phyloP scores from a whole-genome alignment of 2,797 vertebrate species.

The Helicolenus hilgendorfi region DNA sequence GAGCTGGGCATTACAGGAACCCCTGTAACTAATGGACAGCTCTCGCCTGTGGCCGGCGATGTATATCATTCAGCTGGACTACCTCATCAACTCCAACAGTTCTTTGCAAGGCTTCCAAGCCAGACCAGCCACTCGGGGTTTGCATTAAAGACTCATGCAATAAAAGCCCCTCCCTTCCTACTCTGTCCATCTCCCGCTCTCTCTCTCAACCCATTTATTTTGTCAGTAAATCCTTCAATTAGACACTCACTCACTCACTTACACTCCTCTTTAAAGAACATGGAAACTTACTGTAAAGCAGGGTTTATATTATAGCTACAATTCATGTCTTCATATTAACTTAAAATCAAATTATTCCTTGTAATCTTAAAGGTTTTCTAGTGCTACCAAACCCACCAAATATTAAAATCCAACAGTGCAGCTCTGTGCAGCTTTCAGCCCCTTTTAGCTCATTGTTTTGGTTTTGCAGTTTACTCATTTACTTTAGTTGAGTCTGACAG shows the following conservation, averaged over 20 bases:
- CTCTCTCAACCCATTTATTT: conserved; percentile 26
- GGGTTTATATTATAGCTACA: neutral
- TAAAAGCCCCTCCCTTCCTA: conserved; percentile 55
- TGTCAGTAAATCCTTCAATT: conserved; percentile 33
- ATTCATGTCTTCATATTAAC: neutral
- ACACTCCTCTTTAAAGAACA: neutral
- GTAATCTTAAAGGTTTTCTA: neutral
- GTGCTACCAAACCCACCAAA: neutral
- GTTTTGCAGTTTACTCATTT: neutral
- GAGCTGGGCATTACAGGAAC: conserved; percentile 94
- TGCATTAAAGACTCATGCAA: conserved; percentile 63
- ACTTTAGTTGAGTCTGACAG: neutral
- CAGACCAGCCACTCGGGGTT: conserved; percentile 66
- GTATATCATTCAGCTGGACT: conserved; percentile 95
- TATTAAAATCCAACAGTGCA: neutral
- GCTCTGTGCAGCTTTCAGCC: neutral
- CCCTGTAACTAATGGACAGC: conserved; percentile 96
- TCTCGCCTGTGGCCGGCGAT: conserved; percentile 94
- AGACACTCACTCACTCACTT: neutral
- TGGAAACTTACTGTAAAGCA: neutral
- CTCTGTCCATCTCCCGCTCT: conserved; percentile 21
- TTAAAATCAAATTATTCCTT: neutral
- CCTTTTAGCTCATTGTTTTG: neutral
- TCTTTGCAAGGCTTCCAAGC: conserved; percentile 72
- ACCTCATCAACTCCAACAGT: conserved; percentile 91